Base-by-base conservation (phyloP, 2,797 vertebrate genomes). In the Silurus lanzhouensis region DNA sequence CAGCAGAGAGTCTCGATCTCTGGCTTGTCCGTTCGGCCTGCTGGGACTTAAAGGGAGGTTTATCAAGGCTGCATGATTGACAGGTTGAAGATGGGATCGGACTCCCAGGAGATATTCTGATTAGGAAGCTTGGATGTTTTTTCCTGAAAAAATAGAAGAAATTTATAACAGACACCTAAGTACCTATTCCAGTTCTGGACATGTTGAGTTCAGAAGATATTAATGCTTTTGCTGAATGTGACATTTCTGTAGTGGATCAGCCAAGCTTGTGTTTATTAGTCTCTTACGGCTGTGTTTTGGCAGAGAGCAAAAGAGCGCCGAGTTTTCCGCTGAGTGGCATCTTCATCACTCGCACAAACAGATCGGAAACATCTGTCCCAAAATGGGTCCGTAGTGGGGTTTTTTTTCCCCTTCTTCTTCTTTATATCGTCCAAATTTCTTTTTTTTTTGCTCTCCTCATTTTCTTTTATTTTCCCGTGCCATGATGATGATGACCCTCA, bases 311-410 rank as follows among this genome's bases (percentile, higher is more conserved):
- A 68, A 68, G 79, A 86, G 48, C 72, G 61, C 44, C 22, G 77
- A 46, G 38, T 52, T 87, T 89, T 87, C 79, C 38, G 64, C 75
- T 81, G 75, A 74, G 74, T 60, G n/a, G 71, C 83, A 71, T 20
- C 85, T 87, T 90, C 87, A 87, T 66, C 70, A 89, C 87, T 86
- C 89, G 89, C 88, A 87, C 85, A 90, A 92, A 92, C 87, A 87
- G 90, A 94, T 93, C 90, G 60, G 89, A 94, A 94, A 93, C 93
- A 93, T 93, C 92, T 95, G 94, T 94, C 84, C 90, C 27, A 90
- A 91, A 92, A 88, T 12, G 64, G 25, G 57, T 83, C n/a, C 22
- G n/a, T 83, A 20, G 72, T 46, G 68, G 38, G 3, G 4, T 38
- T 38, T 38, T 38, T 38, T 71, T 22, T 68, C 15, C 13, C 74